Evolutionary conservation across 2,797 vertebrate species (phyloP).

Genomic region (Gouania willdenowi): DNA sequence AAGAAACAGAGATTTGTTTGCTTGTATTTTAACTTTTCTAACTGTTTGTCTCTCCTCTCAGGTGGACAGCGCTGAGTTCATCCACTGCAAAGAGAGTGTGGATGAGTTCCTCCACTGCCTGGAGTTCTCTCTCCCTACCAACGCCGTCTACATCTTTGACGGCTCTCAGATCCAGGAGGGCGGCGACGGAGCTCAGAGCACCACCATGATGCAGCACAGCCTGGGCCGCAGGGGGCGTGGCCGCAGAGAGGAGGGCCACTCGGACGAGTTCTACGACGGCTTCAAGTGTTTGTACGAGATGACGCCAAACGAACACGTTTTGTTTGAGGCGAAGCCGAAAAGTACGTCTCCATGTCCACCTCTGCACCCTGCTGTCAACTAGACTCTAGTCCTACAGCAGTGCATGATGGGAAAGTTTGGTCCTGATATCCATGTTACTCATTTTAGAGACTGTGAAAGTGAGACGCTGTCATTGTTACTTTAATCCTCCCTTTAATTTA

Average conservation of each 20-base stretch:
- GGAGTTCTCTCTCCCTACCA: constrained; percentile 60
- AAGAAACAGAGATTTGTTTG: too few relatives aligned
- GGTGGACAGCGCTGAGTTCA: constrained; percentile 68
- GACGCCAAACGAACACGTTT: not conserved
- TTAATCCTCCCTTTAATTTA: constrained; percentile 3
- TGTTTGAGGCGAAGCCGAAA: constrained; percentile 20
- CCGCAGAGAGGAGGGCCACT: constrained; percentile 17
- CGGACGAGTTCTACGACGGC: constrained; percentile 72
- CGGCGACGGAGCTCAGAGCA: constrained; percentile 8
- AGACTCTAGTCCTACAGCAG: too few relatives aligned
- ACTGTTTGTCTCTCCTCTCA: constrained; percentile 30
- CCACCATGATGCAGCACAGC: not conserved
- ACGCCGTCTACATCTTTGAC: constrained; percentile 64
- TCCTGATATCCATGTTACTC: too few relatives aligned
- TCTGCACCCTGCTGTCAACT: constrained; percentile 58
- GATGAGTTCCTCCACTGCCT: constrained; percentile 65
- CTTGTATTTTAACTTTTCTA: too few relatives aligned
- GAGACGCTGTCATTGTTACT: too few relatives aligned
- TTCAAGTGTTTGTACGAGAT: constrained; percentile 67
- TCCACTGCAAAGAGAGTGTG: constrained; percentile 75
- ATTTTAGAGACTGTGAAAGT: too few relatives aligned
- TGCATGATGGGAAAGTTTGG: too few relatives aligned
- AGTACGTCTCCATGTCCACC: constrained; percentile 61
- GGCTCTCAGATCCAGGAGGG: constrained; percentile 45
- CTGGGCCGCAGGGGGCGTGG: not conserved